phyloP scores from a whole-genome alignment of 2,888 invertebrate species.

The Callimorpha dominula region DNA sequence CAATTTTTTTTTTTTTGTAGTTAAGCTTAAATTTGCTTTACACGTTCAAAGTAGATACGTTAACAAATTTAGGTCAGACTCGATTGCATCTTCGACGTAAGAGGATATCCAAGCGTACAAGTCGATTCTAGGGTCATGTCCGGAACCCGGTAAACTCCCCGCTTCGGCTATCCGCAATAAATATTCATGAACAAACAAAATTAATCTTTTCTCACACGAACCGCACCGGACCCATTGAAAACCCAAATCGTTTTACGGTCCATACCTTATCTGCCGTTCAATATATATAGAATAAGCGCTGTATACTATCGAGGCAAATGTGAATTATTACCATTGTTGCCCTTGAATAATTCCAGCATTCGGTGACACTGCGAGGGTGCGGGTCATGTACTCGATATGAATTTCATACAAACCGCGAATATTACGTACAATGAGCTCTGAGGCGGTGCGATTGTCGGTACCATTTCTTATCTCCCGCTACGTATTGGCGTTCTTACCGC shows the following conservation, averaged over 20 bases:
- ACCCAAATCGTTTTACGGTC: constrained; percentile 49
- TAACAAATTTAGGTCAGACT: constrained; percentile 24
- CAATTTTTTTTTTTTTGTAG: too few relatives aligned
- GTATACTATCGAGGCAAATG: constrained; percentile 27
- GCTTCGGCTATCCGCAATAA: constrained; percentile 38
- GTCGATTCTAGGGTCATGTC: constrained; percentile 30
- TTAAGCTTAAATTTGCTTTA: constrained; percentile 14
- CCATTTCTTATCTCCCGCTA: constrained; percentile 73
- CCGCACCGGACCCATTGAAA: constrained; percentile 44
- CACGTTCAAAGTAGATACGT: constrained; percentile 3
- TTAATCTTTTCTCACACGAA: constrained; percentile 49
- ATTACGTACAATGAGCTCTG: constrained; percentile 64
- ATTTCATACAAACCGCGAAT: constrained; percentile 65
- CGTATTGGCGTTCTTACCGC: constrained; percentile 73
- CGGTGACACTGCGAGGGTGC: constrained; percentile 39
- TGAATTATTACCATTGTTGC: constrained; percentile 56
- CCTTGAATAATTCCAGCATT: constrained; percentile 57
- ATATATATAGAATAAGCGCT: constrained; percentile 10
- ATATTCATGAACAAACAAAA: constrained; percentile 53
- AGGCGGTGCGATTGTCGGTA: constrained; percentile 67
- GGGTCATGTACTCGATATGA: constrained; percentile 58
- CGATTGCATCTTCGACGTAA: constrained; percentile 30
- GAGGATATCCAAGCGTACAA: constrained; percentile 34
- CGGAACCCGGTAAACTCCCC: constrained; percentile 27
- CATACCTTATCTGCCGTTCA: constrained; percentile 30